A percentile compares a stretch with the other conserved stretches of the same genome.
Conservation (phyloP, 2,113 vertebrate species). For the Vimba vimba region DNA sequence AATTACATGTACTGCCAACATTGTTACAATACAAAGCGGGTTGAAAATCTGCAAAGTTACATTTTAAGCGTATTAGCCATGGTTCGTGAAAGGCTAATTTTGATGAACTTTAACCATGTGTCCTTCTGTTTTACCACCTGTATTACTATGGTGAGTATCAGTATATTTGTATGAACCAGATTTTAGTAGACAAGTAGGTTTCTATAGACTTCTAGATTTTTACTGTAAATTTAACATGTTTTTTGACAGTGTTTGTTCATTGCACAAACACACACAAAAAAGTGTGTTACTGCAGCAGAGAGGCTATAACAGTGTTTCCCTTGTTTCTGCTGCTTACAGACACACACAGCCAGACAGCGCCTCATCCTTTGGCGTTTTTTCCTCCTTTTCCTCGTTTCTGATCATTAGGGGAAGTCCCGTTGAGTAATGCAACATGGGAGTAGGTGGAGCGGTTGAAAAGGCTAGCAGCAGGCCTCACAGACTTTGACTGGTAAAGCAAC, state of each 20-base stretch:
- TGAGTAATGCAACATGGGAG: constrained; percentile 82
- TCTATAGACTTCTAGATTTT: not conserved
- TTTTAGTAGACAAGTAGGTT: not conserved
- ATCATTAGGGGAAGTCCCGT: constrained; percentile 53
- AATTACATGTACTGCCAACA: too few relatives aligned
- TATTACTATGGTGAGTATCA: not conserved
- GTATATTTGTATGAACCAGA: not conserved
- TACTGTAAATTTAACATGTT: not conserved
- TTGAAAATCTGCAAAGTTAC: too few relatives aligned
- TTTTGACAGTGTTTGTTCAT: not conserved
- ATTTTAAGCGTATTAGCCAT: not conserved
- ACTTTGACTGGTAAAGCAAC: constrained; percentile 69
- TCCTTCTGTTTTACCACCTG: not conserved
- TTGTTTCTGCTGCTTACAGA: constrained; percentile 55
- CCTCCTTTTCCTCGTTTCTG: constrained; percentile 3
- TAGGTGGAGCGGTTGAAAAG: constrained; percentile 78
- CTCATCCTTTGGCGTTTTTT: constrained; percentile 30
- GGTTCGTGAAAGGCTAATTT: not conserved
- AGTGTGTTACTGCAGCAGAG: constrained; percentile 12
- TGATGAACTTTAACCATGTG: not conserved
- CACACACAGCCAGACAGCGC: constrained; percentile 45
- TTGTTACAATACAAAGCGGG: too few relatives aligned
- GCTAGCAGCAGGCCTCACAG: constrained; percentile 72
- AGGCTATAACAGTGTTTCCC: constrained; percentile 66
- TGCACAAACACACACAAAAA: constrained; percentile 12